Percentiles rank a stretch among this genome's conserved stretches.
Conservation (phyloP, 2,888 invertebrate species). For the Lomographa bimaculata region DNA sequence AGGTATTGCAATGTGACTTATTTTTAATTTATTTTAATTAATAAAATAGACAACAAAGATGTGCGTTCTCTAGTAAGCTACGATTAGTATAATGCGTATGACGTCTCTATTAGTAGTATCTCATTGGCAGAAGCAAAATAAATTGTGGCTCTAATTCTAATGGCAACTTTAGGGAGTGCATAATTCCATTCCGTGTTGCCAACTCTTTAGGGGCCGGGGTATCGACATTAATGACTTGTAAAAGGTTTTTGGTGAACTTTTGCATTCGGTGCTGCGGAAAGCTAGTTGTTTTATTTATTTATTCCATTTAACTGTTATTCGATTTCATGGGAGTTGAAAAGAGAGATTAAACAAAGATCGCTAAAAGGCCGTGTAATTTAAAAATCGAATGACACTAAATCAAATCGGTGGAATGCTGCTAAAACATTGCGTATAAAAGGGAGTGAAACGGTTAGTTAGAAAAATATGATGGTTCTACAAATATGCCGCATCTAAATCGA, state of each 20-base stretch:
- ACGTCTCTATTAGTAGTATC: no score
- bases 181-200: slow-evolving; percentile 79
- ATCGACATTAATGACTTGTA: slow-evolving; percentile 75
- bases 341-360: slow-evolving; percentile 13
- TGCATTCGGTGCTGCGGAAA: slow-evolving; percentile 50
- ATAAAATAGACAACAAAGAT: no score
- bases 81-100: no score
- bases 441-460: slow-evolving; percentile 50
- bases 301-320: neutral
- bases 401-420: slow-evolving; percentile 17
- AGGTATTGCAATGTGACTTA: no score
- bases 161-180: slow-evolving; percentile 75
- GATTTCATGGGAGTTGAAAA: slow-evolving; percentile 11
- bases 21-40: no score
- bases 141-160: slow-evolving; percentile 74
- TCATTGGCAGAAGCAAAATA: no score
- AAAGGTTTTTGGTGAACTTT: slow-evolving; percentile 71
- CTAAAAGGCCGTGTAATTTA: slow-evolving; percentile 9
- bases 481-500: slow-evolving; percentile 54
- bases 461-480: slow-evolving; percentile 28
- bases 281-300: slow-evolving; percentile 19
- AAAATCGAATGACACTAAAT: slow-evolving; percentile 13
- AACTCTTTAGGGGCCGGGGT: slow-evolving; percentile 76
- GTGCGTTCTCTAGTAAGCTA: no score
- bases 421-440: slow-evolving; percentile 40